phyloP scores from a whole-genome alignment of 2,888 invertebrate species.

The Cheilosia pagana region DNA sequence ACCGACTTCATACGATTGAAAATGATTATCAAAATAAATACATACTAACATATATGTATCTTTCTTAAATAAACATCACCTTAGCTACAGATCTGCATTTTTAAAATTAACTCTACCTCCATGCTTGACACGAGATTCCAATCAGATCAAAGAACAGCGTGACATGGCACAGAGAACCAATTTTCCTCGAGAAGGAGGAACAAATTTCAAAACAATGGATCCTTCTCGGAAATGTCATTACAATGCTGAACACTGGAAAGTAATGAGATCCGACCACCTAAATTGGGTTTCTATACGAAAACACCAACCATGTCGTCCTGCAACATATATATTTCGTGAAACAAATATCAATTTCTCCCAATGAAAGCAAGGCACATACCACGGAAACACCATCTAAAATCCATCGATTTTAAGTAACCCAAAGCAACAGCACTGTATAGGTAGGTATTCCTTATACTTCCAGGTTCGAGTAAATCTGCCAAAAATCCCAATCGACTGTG shows the following conservation, averaged over 20 bases:
- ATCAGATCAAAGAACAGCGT: background rate
- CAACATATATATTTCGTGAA: constrained; percentile 18
- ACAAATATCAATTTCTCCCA: constrained; percentile 50
- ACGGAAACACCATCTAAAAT: background rate
- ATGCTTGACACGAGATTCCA: background rate
- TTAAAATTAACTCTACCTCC: too few species aligned
- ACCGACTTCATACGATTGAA: too few species aligned
- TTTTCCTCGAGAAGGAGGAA: background rate
- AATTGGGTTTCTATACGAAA: constrained; percentile 15
- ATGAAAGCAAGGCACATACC: constrained; percentile 10
- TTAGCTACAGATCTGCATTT: too few species aligned
- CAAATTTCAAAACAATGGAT: constrained; percentile 28
- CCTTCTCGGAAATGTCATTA: constrained; percentile 5
- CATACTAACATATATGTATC: too few species aligned
- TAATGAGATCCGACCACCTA: constrained; percentile 36
- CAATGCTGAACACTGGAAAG: constrained; percentile 27
- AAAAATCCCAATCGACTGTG: constrained; percentile 39
- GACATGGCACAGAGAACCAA: background rate
- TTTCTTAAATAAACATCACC: too few species aligned
- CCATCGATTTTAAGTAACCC: constrained; percentile 10
- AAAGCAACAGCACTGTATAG: constrained; percentile 1
- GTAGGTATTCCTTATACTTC: background rate
- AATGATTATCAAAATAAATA: too few species aligned
- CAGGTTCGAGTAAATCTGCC: constrained; percentile 49
- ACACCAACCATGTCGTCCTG: background rate